Evolutionary conservation across 2,888 invertebrate species (phyloP).

Genomic region (Epinotia bilunana): DNA sequence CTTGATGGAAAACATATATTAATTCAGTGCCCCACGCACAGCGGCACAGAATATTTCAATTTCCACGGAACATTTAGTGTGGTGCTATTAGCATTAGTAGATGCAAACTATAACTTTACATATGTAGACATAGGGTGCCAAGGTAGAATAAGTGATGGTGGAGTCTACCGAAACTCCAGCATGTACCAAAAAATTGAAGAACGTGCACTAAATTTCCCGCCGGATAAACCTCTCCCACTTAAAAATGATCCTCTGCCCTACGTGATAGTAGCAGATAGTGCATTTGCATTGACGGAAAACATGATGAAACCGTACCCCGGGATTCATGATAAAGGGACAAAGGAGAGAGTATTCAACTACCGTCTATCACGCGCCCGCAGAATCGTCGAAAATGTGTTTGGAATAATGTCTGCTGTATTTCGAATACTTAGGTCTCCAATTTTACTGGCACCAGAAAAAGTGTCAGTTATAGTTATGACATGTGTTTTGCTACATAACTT

Average conservation of each 20-base stretch:
- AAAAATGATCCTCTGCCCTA: conserved; percentile 25
- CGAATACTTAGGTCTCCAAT: conserved; percentile 48
- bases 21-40: conserved; percentile 42
- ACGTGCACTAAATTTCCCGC: conserved; percentile 49
- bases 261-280: conserved; percentile 22
- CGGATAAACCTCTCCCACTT: conserved; percentile 35
- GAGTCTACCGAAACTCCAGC: conserved; percentile 49
- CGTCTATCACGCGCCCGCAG: conserved; percentile 43
- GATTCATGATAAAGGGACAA: conserved; percentile 45
- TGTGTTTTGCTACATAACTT: conserved; percentile 33
- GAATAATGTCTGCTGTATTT: conserved; percentile 49
- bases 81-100: conserved; percentile 49
- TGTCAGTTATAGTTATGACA: conserved; percentile 31
- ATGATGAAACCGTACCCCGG: conserved; percentile 40
- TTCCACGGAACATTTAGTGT: conserved; percentile 47
- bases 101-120: conserved; percentile 47
- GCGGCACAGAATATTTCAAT: conserved; percentile 46
- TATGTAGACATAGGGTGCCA: conserved; percentile 50
- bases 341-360: conserved; percentile 47
- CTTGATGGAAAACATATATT: conserved; percentile 49
- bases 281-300: conserved; percentile 9
- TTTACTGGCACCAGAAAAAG: conserved; percentile 33
- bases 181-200: conserved; percentile 51
- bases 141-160: conserved; percentile 52
- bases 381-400: conserved; percentile 37